Evolutionary conservation across 2,797 vertebrate genomes (phyloP).

Genomic region (Staurois parvus): DNA sequence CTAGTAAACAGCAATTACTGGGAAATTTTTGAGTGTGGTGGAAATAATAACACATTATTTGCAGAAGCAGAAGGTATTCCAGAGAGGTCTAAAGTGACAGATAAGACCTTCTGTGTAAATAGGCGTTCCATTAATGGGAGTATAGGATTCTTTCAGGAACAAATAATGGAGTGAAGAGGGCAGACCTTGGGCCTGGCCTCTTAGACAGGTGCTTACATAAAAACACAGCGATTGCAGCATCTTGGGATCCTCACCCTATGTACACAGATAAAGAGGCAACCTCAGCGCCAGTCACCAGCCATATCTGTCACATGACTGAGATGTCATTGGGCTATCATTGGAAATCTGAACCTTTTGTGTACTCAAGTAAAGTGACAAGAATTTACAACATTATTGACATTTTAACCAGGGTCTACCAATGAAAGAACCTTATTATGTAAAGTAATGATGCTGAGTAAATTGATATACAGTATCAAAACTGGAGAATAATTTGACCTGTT

Average conservation of each 20-base stretch:
- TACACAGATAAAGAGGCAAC: conserved; percentile 3
- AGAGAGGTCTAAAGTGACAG: conserved; percentile 9
- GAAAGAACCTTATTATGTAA: no score
- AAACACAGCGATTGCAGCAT: conserved; percentile 32
- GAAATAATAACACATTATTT: not conserved
- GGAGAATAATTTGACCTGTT: no score
- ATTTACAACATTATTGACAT: no score
- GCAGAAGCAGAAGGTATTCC: not conserved
- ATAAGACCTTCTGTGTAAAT: conserved; percentile 9
- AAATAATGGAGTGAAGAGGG: conserved; percentile 37
- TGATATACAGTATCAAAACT: no score
- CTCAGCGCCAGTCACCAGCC: not conserved
- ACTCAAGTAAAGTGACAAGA: no score
- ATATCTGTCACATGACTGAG: conserved; percentile 9
- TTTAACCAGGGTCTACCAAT: no score
- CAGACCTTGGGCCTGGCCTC: not conserved
- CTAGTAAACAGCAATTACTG: not conserved
- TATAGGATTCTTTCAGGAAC: conserved; percentile 5
- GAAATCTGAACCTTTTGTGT: no score
- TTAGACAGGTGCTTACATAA: conserved; percentile 36
- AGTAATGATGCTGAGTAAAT: no score
- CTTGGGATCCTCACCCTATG: not conserved
- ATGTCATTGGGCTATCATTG: no score
- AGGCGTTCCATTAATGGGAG: not conserved
- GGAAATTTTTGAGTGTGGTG: not conserved